Conservation (phyloP, 2,888 invertebrate species). For the Lasioglossum malachurum region DNA sequence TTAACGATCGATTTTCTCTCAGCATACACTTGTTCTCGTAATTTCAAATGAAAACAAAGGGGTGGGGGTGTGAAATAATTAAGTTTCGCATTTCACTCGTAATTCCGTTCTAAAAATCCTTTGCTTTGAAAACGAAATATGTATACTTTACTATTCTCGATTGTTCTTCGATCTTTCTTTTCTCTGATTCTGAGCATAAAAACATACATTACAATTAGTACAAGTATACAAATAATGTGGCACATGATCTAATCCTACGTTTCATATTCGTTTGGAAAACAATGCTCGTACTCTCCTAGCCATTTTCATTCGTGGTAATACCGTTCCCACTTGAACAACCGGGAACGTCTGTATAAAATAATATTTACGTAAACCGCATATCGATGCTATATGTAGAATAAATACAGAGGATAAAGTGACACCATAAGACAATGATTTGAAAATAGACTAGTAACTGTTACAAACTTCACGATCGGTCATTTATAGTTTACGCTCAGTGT, state of each 20-base stretch:
- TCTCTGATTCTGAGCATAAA: constrained; percentile 44
- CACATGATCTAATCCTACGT: constrained; percentile 45
- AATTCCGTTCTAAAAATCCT: constrained; percentile 1
- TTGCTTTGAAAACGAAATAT: constrained; percentile 18
- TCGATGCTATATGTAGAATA: background rate
- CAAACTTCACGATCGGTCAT: constrained; percentile 32
- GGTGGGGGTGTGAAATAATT: constrained; percentile 9
- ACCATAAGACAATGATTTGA: constrained; percentile 31
- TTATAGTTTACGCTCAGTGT: constrained; percentile 54
- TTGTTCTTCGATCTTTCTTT: constrained; percentile 11
- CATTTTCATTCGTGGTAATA: constrained; percentile 42
- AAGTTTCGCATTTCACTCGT: constrained; percentile 17
- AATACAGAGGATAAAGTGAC: constrained; percentile 21
- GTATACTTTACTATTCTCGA: constrained; percentile 1
- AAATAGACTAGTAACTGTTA: constrained; percentile 32
- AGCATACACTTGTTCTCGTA: constrained; percentile 43
- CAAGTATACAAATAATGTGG: constrained; percentile 54
- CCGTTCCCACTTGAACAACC: constrained; percentile 9
- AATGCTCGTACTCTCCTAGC: constrained; percentile 59
- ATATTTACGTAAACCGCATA: background rate
- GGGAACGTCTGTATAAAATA: constrained; percentile 27
- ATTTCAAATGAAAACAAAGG: constrained; percentile 32
- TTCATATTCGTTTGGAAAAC: constrained; percentile 47
- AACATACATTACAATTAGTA: constrained; percentile 47
- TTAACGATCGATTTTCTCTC: constrained; percentile 50